Base-by-base conservation (phyloP, 2,888 invertebrate genomes). In the Serripes groenlandicus region DNA sequence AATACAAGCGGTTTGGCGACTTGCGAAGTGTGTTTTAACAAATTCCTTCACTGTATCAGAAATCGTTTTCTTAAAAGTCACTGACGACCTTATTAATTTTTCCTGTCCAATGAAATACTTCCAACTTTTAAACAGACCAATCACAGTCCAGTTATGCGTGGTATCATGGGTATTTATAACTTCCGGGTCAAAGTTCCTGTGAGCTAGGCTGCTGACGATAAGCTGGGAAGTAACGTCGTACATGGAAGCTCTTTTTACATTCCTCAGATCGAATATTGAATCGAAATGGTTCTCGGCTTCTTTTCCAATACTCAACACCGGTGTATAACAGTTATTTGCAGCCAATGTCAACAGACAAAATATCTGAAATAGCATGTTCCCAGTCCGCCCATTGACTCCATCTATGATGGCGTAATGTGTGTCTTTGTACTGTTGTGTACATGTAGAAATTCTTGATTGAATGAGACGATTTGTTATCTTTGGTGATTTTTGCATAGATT, bases 21-120 rank as follows among this genome's bases (percentile, higher is more conserved):
- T 21, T 3, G 21, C 34, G 34, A 62, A 62, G 1, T 30, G 30
- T 28, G 3, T 34, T 9, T 4, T 21, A 15, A 62, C 21, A n/a
- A 7, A 62, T 3, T 21, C 5, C 5, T 28, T 21, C n/a, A 62
- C 62, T 34, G 30, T n/a, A n/a, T 62, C 21, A 11, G n/a, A 21
- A 62, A 62, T 62, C 2, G 30, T 34, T 21, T 28, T 1, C 34
- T 62, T 62, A 21, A 62, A 26, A 11, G 30, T 62, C 62, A 62
- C 62, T 5, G 62, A 62, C 28, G 62, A 62, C 21, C 62, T 30
- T n/a, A 62, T 28, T 2, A 34, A 21, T 34, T 62, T 30, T 34
- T 62, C 62, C 28, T 62, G 62, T 30, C 34, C 62, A n/a, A 34
- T 62, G 15, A 62, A 34, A 62, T 62, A 62, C n/a, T 34, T 62